Evolutionary conservation across 2,797 vertebrate genomes (phyloP).

Genomic region (Catostomus latipinnis): DNA sequence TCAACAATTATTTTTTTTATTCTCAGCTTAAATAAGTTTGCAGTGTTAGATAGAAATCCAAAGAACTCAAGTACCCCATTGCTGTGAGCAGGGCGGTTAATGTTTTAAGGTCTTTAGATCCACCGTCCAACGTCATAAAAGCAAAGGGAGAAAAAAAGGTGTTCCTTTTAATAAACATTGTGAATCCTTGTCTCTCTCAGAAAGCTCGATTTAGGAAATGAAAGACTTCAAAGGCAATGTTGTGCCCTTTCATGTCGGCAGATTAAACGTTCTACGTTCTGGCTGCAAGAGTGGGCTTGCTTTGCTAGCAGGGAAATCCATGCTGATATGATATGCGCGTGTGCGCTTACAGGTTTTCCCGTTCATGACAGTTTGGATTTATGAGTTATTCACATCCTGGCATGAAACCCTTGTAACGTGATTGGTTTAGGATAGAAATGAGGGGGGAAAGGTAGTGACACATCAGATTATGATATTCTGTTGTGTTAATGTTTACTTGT

Average conservation of each 20-base stretch:
- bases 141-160: constrained; percentile 31
- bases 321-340: constrained; percentile 1
- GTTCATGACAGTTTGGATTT: constrained; percentile 6
- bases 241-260: constrained; percentile 61
- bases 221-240: constrained; percentile 62
- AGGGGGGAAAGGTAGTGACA: background rate
- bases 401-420: background rate
- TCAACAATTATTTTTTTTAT: constrained; percentile 13
- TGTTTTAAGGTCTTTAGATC: constrained; percentile 38
- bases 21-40: constrained; percentile 2
- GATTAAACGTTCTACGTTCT: constrained; percentile 39
- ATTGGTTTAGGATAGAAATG: constrained; percentile 9
- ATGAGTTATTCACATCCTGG: background rate
- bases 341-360: constrained; percentile 26
- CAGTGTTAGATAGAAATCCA: constrained; percentile 17
- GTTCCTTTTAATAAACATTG: constrained; percentile 52
- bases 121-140: constrained; percentile 36
- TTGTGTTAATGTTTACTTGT: constrained; percentile 22
- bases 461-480: constrained; percentile 23
- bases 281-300: constrained; percentile 25
- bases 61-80: constrained; percentile 25
- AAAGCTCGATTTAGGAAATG: constrained; percentile 58
- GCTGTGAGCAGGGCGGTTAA: constrained; percentile 45
- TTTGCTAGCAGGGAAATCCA: constrained; percentile 27
- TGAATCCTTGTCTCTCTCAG: constrained; percentile 39